Evolutionary conservation across 1,140 invertebrate genomes (phyloP).

Genomic region (Scaptomyza graminum): DNA sequence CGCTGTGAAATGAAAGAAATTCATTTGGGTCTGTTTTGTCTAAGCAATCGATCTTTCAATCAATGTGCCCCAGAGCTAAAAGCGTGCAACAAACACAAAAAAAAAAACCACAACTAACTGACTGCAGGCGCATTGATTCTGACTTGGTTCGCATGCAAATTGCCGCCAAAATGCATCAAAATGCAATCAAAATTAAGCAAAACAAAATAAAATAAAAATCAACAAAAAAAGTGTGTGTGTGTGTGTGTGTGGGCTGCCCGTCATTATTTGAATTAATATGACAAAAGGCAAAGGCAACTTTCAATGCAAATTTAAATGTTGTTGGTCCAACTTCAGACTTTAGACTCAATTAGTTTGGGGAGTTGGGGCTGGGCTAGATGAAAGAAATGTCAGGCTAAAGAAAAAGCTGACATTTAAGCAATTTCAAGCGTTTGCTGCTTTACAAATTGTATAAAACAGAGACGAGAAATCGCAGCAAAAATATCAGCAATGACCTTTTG

Average conservation of each 20-base stretch:
- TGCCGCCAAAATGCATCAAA: conserved; percentile 71
- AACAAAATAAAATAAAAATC: conserved; percentile 14
- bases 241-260: conserved; percentile 37
- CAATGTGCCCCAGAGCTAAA: conserved; percentile 67
- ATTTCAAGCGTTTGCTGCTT: conserved; percentile 72
- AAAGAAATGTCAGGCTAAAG: conserved; percentile 74
- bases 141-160: conserved; percentile 63
- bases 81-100: conserved; percentile 34
- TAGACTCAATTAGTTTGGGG: conserved; percentile 63
- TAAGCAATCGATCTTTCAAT: conserved; percentile 83
- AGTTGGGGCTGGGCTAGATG: conserved; percentile 20
- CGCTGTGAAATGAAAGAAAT: conserved; percentile 53
- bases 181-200: conserved; percentile 83
- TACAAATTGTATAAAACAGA: conserved; percentile 70
- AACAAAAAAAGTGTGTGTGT: not conserved
- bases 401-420: conserved; percentile 75
- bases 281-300: conserved; percentile 36
- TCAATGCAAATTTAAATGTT: conserved; percentile 59
- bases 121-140: conserved; percentile 34
- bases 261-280: conserved; percentile 78
- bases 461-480: conserved; percentile 62
- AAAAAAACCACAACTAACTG: not conserved
- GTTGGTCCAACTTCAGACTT: no score
- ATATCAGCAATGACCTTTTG: conserved; percentile 79
- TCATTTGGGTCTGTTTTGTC: conserved; percentile 75